phyloP scores from a whole-genome alignment of 2,888 invertebrate genomes.

The Pammene aurita region DNA sequence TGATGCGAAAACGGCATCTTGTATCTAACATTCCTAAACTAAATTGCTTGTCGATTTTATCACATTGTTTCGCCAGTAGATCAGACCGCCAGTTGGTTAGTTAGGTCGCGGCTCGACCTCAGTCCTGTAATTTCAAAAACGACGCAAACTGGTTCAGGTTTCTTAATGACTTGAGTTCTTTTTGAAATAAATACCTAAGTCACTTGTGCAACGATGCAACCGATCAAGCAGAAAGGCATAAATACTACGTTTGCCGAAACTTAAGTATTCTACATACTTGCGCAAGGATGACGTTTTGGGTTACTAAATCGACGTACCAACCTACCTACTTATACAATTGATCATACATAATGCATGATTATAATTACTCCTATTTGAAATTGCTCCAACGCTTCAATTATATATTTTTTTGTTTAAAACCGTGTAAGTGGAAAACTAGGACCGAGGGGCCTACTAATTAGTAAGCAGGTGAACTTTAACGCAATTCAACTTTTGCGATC shows the following conservation, averaged over 20 bases:
- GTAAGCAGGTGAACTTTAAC: constrained; percentile 3
- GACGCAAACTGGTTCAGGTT: not conserved
- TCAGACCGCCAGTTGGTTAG: constrained; percentile 60
- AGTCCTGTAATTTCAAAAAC: constrained; percentile 41
- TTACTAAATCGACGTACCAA: constrained; percentile 20
- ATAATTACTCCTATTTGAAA: constrained; percentile 24
- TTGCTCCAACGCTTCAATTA: constrained; percentile 3
- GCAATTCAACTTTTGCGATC: not conserved
- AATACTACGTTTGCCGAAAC: constrained; percentile 60
- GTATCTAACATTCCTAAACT: constrained; percentile 18
- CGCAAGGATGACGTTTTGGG: constrained; percentile 28
- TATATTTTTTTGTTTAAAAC: not conserved
- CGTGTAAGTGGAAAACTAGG: not conserved
- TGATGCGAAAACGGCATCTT: constrained; percentile 10
- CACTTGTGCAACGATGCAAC: constrained; percentile 60
- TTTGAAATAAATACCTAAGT: constrained; percentile 13
- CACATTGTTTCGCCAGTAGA: constrained; percentile 60
- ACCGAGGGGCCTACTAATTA: not conserved
- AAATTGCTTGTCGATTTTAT: constrained; percentile 47
- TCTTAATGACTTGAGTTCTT: constrained; percentile 7
- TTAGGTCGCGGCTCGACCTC: constrained; percentile 65
- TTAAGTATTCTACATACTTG: constrained; percentile 44
- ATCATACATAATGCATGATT: constrained; percentile 24
- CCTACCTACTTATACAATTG: constrained; percentile 9
- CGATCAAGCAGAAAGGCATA: constrained; percentile 66